Conservation (phyloP, 1,140 invertebrate genomes). For the Chrysomallon squamiferum region DNA sequence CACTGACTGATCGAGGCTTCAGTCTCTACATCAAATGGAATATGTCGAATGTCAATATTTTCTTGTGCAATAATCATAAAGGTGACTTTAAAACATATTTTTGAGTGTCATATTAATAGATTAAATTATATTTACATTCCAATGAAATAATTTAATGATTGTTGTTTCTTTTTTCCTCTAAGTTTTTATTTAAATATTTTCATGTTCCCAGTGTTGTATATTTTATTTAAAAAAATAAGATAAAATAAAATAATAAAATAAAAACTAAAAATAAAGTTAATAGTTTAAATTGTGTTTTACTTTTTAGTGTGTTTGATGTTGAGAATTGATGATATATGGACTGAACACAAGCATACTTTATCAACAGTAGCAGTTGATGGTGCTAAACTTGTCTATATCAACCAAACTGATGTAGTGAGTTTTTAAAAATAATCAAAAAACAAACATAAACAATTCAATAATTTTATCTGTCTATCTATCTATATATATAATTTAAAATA, state of each 20-base stretch:
- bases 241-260: too few species aligned
- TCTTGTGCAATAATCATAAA: conserved; percentile 71
- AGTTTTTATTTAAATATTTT: conserved; percentile 4
- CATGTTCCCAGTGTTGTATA: conserved; percentile 5
- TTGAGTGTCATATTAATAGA: too few species aligned
- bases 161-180: neutral
- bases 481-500: neutral
- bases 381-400: conserved; percentile 42
- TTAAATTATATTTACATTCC: too few species aligned
- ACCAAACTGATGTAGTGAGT: conserved; percentile 28
- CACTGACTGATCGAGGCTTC: conserved; percentile 4
- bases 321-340: conserved; percentile 33
- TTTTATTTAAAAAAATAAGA: too few species aligned
- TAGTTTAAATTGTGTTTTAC: too few species aligned
- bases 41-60: conserved; percentile 71
- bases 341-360: conserved; percentile 27
- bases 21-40: conserved; percentile 58
- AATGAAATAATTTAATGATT: neutral
- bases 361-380: conserved; percentile 40
- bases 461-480: neutral
- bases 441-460: too few species aligned
- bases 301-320: conserved; percentile 50
- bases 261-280: too few species aligned
- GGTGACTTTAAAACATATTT: conserved; percentile 59
- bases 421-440: too few species aligned